These are phyloP conservation scores for Cactoblastis cactorum DNA, from an alignment of 2,888 invertebrate genomes.

Conservation along the genomic window DNA sequence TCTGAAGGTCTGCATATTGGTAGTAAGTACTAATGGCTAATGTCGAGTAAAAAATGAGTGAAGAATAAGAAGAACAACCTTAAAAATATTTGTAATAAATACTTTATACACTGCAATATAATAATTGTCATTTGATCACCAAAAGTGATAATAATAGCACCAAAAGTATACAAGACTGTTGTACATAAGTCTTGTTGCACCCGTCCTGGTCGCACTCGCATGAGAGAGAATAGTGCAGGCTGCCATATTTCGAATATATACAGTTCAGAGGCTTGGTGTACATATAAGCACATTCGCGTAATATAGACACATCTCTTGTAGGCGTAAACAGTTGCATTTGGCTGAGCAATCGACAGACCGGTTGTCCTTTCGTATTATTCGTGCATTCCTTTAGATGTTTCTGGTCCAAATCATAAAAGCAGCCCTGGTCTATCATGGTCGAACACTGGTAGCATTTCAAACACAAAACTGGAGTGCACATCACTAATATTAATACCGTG, in stretches of 20 bases:
- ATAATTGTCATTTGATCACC: conserved; percentile 16
- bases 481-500: conserved; percentile 27
- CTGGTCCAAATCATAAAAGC: conserved; percentile 46
- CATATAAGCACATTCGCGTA: conserved; percentile 61
- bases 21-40: background rate
- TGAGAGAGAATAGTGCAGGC: conserved; percentile 52
- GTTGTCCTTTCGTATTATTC: conserved; percentile 22
- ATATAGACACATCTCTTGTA: conserved; percentile 42
- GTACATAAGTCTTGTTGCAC: conserved; percentile 38
- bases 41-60: background rate
- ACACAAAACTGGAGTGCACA: conserved; percentile 28
- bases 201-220: conserved; percentile 61
- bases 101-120: background rate
- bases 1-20: no score
- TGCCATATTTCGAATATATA: conserved; percentile 47
- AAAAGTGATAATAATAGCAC: conserved; percentile 10
- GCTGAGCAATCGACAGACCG: conserved; percentile 53
- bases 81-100: conserved; percentile 6
- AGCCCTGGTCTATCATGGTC: conserved; percentile 37
- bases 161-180: background rate
- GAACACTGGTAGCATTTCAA: conserved; percentile 66
- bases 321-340: conserved; percentile 56
- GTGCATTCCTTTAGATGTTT: conserved; percentile 45
- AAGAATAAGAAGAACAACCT: background rate
- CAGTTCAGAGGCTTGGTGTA: conserved; percentile 45